Percentiles rank a stretch among this genome's conserved stretches.
These are phyloP conservation scores for Gallinago media DNA, from an alignment of 2,113 vertebrate genomes.

Conservation along the genomic window DNA sequence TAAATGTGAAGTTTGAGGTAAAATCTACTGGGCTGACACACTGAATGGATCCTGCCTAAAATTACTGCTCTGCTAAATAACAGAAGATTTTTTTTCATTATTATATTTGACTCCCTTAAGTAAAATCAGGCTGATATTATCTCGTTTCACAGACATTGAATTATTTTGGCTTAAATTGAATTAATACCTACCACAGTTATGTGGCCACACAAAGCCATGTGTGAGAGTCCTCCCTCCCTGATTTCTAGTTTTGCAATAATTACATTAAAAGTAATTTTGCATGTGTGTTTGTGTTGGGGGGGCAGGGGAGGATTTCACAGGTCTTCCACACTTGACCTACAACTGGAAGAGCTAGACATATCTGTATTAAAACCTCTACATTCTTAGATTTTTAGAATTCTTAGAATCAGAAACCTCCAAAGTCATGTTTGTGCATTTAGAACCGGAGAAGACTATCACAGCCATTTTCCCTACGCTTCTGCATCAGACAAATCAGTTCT, in stretches of 20 bases:
- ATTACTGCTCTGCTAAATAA: neutral
- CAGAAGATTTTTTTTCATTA: neutral
- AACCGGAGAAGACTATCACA: neutral
- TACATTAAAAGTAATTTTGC: neutral
- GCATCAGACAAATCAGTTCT: neutral
- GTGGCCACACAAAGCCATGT: neutral
- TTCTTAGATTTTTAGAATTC: neutral
- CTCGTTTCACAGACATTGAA: neutral
- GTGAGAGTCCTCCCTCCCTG: neutral
- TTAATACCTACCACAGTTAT: neutral
- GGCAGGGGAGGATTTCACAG: neutral
- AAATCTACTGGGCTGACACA: neutral
- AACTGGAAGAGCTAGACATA: neutral
- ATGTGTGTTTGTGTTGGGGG: accelerated
- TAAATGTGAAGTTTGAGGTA: neutral
- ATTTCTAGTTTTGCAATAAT: neutral
- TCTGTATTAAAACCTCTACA: neutral
- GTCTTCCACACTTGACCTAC: neutral
- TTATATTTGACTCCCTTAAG: neutral
- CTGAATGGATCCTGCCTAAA: neutral
- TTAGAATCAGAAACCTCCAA: neutral
- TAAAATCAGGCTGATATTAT: neutral
- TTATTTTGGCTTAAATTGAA: neutral
- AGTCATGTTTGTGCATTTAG: accelerated
- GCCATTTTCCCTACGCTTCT: neutral